Evolutionary conservation across 1,140 invertebrate genomes (phyloP).

Genomic region (Calephelis virginiensis): DNA sequence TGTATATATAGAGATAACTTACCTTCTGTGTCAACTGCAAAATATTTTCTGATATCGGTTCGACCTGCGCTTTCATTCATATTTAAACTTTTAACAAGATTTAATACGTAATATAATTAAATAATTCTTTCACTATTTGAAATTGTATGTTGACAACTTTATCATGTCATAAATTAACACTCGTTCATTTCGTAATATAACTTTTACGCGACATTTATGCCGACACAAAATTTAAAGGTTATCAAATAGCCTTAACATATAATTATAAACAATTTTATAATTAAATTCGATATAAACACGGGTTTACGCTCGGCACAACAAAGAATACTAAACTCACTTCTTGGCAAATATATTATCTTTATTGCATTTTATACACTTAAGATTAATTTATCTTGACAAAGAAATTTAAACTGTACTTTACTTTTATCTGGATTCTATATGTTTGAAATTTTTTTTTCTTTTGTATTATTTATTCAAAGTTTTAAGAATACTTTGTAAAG

Average conservation of each 20-base stretch:
- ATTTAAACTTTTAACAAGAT: background rate
- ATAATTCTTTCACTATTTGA: no score
- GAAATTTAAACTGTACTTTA: slow-evolving; percentile 5
- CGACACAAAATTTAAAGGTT: background rate
- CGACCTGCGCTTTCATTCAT: background rate
- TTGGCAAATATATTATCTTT: slow-evolving; percentile 19
- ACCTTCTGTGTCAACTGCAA: background rate
- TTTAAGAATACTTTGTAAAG: no score
- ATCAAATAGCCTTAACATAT: background rate
- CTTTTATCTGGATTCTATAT: background rate
- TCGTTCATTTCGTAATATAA: no score
- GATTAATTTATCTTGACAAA: slow-evolving; percentile 10
- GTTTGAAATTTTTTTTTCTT: no score
- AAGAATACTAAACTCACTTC: slow-evolving; percentile 17
- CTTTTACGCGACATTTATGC: no score
- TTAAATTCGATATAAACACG: slow-evolving; percentile 3
- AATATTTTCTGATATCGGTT: background rate
- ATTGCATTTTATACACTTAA: slow-evolving; percentile 19
- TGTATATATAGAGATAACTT: background rate
- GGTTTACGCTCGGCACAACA: slow-evolving; percentile 12
- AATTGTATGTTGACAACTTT: no score
- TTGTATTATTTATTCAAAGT: no score
- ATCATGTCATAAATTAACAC: no score
- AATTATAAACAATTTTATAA: background rate
- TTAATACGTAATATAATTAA: no score